Evolutionary conservation across 2,113 vertebrate genomes (phyloP).

Genomic region (Notarius quadriscutis): DNA sequence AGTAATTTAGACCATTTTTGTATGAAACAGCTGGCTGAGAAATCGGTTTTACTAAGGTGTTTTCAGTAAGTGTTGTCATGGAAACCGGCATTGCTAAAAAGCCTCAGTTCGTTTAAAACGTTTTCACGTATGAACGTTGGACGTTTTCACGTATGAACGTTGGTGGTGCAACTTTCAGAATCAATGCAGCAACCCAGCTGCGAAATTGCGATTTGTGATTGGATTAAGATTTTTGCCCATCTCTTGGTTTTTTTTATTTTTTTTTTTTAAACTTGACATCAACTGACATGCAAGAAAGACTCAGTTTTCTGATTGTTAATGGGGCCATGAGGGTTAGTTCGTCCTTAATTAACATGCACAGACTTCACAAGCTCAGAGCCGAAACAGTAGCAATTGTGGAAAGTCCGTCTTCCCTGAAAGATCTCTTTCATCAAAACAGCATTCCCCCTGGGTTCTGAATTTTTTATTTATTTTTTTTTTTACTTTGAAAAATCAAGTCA

Average conservation of each 20-base stretch:
- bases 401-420: background rate
- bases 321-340: background rate
- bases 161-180: background rate
- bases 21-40: conserved; percentile 70
- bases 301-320: background rate
- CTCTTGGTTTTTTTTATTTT: conserved; percentile 18
- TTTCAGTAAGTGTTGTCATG: conserved; percentile 81
- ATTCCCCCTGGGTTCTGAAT: too few species aligned
- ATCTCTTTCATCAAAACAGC: background rate
- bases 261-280: conserved; percentile 13
- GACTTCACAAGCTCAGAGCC: background rate
- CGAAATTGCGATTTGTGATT: conserved; percentile 18
- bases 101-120: conserved; percentile 52
- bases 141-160: conserved; percentile 25
- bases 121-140: conserved; percentile 21
- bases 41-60: conserved; percentile 74
- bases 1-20: conserved; percentile 83
- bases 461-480: too few species aligned
- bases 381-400: background rate
- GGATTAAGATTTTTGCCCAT: conserved; percentile 35
- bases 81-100: conserved; percentile 66
- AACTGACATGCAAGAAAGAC: background rate
- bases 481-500: too few species aligned
- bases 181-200: conserved; percentile 26
- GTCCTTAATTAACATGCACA: background rate